Evolutionary conservation across 2,888 invertebrate genomes (phyloP).

Genomic region (Pollenia angustigena): DNA sequence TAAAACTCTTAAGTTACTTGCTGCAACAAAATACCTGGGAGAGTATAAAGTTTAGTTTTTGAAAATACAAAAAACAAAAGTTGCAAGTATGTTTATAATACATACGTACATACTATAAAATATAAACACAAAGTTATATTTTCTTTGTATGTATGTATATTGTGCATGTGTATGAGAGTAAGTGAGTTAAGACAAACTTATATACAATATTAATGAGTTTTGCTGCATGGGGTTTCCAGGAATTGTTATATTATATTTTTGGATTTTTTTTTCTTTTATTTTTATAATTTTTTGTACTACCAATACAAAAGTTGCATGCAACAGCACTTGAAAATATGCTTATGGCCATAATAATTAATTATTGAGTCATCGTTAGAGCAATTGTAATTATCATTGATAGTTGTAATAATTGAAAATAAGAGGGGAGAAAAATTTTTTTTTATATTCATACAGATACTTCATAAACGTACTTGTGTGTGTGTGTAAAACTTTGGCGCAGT

Average conservation of each 20-base stretch:
- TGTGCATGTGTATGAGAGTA: background rate
- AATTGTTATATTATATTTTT: background rate
- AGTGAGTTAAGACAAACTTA: background rate
- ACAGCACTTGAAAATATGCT: slow-evolving; percentile 67
- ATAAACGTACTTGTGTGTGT: no score
- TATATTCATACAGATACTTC: no score
- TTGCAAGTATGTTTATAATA: background rate
- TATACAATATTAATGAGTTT: slow-evolving; percentile 54
- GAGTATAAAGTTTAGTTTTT: slow-evolving; percentile 54
- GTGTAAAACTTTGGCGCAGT: background rate
- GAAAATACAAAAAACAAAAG: slow-evolving; percentile 8
- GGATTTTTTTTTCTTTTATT: background rate
- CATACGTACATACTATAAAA: background rate
- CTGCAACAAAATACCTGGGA: slow-evolving; percentile 56
- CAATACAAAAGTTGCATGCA: slow-evolving; percentile 58
- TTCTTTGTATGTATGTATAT: no score
- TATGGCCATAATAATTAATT: slow-evolving; percentile 75
- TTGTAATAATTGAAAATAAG: slow-evolving; percentile 57
- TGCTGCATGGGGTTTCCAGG: slow-evolving; percentile 12
- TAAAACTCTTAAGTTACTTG: slow-evolving; percentile 47
- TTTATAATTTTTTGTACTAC: slow-evolving; percentile 9
- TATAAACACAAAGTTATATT: no score
- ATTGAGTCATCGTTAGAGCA: slow-evolving; percentile 70
- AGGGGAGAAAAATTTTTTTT: slow-evolving; percentile 12
- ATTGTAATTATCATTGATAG: slow-evolving; percentile 77